phyloP scores from a whole-genome alignment of 2,113 vertebrate genomes.

The Phoenicopterus ruber region DNA sequence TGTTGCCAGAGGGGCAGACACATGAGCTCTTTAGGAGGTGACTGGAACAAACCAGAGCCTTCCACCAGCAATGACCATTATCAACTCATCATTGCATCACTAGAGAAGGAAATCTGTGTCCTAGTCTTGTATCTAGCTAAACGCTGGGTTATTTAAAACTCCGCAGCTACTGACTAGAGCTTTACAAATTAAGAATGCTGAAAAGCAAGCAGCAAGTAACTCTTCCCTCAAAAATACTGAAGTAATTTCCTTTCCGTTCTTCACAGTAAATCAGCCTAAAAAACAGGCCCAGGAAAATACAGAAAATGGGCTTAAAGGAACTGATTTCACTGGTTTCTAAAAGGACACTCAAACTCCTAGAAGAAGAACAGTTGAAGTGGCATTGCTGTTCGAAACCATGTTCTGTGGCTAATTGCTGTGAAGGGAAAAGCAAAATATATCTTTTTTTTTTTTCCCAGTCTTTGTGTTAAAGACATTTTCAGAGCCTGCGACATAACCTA shows the following conservation, averaged over 20 bases:
- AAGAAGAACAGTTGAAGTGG: not conserved
- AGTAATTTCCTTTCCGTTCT: not conserved
- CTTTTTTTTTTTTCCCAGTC: not conserved
- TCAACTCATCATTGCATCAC: not conserved
- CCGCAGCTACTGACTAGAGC: not conserved
- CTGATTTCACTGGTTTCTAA: not conserved
- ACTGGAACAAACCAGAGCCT: not conserved
- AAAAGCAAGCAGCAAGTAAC: not conserved
- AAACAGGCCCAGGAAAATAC: not conserved
- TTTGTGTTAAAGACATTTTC: not conserved
- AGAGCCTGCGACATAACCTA: not conserved
- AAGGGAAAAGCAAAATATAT: not conserved
- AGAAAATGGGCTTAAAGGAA: not conserved
- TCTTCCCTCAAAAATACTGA: not conserved
- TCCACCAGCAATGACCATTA: not conserved
- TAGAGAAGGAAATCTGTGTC: not conserved
- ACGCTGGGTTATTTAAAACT: not conserved
- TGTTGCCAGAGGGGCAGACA: not conserved
- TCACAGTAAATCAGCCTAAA: not conserved
- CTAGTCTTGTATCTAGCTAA: not conserved
- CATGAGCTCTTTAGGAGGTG: not conserved
- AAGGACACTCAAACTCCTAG: rapidly evolving
- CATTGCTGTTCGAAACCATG: not conserved
- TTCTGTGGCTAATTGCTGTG: not conserved
- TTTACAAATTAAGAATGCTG: not conserved